These are phyloP conservation scores for Atherinosoma microstoma DNA, from an alignment of 2,797 vertebrate genomes.

Conservation along the genomic window DNA sequence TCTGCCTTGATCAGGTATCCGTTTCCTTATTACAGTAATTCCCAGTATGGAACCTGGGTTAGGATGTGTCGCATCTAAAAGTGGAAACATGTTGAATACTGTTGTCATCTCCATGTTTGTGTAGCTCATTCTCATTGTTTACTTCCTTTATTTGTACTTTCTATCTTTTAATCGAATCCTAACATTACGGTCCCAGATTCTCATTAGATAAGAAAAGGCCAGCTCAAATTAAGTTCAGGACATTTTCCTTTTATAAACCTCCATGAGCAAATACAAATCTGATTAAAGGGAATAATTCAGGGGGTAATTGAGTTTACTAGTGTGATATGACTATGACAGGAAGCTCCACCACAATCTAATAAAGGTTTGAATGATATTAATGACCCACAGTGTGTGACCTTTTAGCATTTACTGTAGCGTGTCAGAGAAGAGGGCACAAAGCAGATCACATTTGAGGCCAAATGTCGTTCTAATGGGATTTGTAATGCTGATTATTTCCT, in stretches of 20 bases:
- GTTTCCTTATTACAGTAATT: slow-evolving; percentile 2
- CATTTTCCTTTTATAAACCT: slow-evolving; percentile 22
- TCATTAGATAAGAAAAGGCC: slow-evolving; percentile 20
- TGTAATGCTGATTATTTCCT: slow-evolving; percentile 60
- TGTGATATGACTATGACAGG: slow-evolving; percentile 52
- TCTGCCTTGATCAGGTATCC: background rate
- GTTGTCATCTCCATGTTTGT: slow-evolving; percentile 16
- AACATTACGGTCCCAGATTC: slow-evolving; percentile 9
- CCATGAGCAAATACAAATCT: slow-evolving; percentile 45
- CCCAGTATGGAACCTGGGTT: background rate
- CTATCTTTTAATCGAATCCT: slow-evolving; percentile 35
- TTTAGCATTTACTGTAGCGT: slow-evolving; percentile 38
- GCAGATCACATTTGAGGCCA: slow-evolving; percentile 7
- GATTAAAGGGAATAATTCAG: slow-evolving; percentile 54
- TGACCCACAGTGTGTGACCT: slow-evolving; percentile 38
- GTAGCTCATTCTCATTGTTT: background rate
- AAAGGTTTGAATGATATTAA: slow-evolving; percentile 35
- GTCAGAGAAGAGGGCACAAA: slow-evolving; percentile 15
- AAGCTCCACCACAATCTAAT: slow-evolving; percentile 63
- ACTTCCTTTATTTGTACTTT: slow-evolving; percentile 18
- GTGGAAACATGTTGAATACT: slow-evolving; percentile 20
- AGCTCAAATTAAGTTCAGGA: slow-evolving; percentile 4
- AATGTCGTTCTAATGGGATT: slow-evolving; percentile 53
- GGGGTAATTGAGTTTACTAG: slow-evolving; percentile 61
- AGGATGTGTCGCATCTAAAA: slow-evolving; percentile 6